A percentile compares a stretch with the other conserved stretches of the same genome.
phyloP scores from a whole-genome alignment of 2,113 vertebrate genomes.

The Lutjanus erythropterus region DNA sequence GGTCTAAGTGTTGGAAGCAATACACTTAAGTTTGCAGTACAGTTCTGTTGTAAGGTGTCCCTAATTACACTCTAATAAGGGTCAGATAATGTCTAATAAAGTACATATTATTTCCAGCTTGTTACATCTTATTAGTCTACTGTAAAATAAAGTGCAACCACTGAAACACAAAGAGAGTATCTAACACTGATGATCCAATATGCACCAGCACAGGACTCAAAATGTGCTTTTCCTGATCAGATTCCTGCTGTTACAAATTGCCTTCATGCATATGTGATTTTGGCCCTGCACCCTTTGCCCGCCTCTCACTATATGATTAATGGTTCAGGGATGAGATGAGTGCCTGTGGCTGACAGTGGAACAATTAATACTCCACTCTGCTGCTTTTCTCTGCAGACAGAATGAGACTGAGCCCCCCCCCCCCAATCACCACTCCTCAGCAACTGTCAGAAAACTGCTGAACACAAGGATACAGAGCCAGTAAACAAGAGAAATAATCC shows the following conservation, averaged over 20 bases:
- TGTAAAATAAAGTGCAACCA: no score
- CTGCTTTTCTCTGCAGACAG: conserved; percentile 42
- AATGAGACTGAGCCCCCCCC: conserved; percentile 18
- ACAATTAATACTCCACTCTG: conserved; percentile 61
- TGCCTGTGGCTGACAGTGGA: conserved; percentile 47
- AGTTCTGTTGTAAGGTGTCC: no score
- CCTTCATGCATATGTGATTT: conserved; percentile 58
- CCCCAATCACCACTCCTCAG: background rate
- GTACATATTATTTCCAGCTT: no score
- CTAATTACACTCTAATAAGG: no score
- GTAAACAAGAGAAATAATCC: conserved; percentile 57
- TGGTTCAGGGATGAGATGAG: conserved; percentile 48
- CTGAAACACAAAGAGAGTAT: background rate
- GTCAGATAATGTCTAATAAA: no score
- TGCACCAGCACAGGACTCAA: background rate
- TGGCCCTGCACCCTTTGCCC: conserved; percentile 5
- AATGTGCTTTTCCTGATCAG: conserved; percentile 29
- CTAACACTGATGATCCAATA: background rate
- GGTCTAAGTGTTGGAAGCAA: no score
- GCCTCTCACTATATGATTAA: conserved; percentile 63
- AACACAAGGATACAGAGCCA: background rate
- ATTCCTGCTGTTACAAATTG: conserved; percentile 43
- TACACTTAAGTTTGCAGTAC: no score
- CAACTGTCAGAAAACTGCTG: conserved; percentile 47
- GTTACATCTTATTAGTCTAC: no score